A percentile compares a stretch with the other conserved stretches of the same genome.
Evolutionary conservation across 2,888 invertebrate genomes (phyloP).

Genomic region (Ophraella communa): DNA sequence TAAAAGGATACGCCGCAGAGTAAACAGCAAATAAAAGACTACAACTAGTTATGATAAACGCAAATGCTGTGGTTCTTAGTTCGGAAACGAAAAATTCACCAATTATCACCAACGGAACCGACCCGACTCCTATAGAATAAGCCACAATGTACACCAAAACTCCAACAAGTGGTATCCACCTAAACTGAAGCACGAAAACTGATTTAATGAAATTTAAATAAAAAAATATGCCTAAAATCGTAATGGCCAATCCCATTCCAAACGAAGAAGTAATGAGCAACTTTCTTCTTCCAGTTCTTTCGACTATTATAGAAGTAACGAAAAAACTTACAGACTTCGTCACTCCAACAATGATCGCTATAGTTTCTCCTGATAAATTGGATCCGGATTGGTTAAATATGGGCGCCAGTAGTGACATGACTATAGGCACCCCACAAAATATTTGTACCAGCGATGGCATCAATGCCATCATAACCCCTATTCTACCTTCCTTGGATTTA

Average conservation of each 20-base stretch:
- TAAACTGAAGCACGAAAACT: background rate
- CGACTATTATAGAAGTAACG: background rate
- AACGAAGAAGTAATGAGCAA: slow-evolving; percentile 1
- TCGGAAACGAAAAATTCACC: slow-evolving; percentile 17
- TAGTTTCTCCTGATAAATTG: slow-evolving; percentile 14
- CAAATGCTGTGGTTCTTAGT: slow-evolving; percentile 5
- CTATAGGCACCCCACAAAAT: slow-evolving; percentile 7
- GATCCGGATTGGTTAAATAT: slow-evolving; percentile 19
- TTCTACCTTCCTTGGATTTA: background rate
- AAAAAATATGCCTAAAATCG: background rate
- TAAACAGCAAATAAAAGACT: background rate
- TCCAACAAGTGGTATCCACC: background rate
- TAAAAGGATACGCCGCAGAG: slow-evolving; percentile 4
- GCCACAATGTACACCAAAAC: background rate
- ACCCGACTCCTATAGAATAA: slow-evolving; percentile 19
- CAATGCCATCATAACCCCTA: slow-evolving; percentile 8
- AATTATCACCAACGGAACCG: slow-evolving; percentile 12
- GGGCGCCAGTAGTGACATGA: slow-evolving; percentile 23
- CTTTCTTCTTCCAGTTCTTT: slow-evolving; percentile 3
- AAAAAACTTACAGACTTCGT: background rate
- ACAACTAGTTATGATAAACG: slow-evolving; percentile 8
- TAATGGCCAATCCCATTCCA: background rate
- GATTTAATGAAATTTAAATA: background rate
- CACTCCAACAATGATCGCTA: slow-evolving; percentile 17
- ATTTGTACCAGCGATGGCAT: slow-evolving; percentile 3